phyloP scores from a whole-genome alignment of 2,888 invertebrate species.

The Drosophila koepferae region DNA sequence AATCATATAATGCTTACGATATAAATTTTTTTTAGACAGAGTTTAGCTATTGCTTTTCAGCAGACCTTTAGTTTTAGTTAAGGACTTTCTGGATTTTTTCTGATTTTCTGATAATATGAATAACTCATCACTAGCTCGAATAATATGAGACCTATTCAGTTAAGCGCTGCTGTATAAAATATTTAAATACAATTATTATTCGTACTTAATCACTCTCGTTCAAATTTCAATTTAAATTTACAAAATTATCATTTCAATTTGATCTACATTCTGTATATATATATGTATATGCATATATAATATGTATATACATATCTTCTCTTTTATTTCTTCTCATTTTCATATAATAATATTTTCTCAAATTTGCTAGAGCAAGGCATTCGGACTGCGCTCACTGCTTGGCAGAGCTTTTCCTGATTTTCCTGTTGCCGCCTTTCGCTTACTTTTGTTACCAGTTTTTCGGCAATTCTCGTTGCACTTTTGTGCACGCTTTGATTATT shows the following conservation, averaged over 20 bases:
- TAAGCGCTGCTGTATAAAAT: neutral
- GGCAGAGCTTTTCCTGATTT: neutral
- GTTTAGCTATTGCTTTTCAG: too few relatives aligned
- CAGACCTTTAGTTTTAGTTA: too few relatives aligned
- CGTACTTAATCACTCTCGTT: neutral
- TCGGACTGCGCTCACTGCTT: neutral
- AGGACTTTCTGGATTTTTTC: too few relatives aligned
- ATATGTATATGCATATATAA: neutral
- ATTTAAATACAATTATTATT: neutral
- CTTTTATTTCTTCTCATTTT: neutral
- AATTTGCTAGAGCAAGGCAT: slow-evolving; percentile 10
- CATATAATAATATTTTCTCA: neutral
- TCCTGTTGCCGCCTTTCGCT: slow-evolving; percentile 42
- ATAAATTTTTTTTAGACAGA: too few relatives aligned
- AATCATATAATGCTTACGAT: too few relatives aligned
- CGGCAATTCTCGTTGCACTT: slow-evolving; percentile 74
- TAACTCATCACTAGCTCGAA: too few relatives aligned
- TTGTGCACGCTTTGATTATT: slow-evolving; percentile 77
- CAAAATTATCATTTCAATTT: neutral
- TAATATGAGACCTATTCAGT: neutral
- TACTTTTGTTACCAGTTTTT: slow-evolving; percentile 71
- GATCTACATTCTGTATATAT: neutral
- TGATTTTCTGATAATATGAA: too few relatives aligned
- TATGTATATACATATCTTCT: too few relatives aligned
- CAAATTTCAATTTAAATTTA: neutral